Base-by-base conservation (phyloP, 1,140 invertebrate genomes). In the Drosophila setifemur region DNA sequence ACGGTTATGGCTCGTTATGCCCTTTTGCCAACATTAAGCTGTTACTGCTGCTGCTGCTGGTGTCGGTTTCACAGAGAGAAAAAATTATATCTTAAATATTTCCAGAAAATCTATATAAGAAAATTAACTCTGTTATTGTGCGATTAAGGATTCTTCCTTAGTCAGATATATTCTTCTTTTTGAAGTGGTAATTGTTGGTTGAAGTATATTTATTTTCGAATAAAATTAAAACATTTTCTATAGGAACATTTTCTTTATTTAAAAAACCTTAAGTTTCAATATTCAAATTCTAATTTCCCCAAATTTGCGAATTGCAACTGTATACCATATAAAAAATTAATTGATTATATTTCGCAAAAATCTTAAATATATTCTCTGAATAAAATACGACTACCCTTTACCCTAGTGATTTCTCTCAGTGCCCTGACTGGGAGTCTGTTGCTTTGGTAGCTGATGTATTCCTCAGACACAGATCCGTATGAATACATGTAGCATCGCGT, bases 1-100 rank as follows among this genome's bases (percentile, higher is more conserved):
- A 83, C 75, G 68, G 81, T 86, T 86, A 86, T 72, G 81, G 82
- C 81, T 86, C 81, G 81, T 86, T 86, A 86, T 86, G 75, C 72
- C 67, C 67, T 76, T 70, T 72, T 72, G 61, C 71, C 71, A 45
- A 73, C 71, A 73, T 73, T 67, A 73, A 73, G 71, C 67, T 72
- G 69, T 72, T 72, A 72, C 55, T 49, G 29, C 21, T 57, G 19
- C 47, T 71, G 69, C 28, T 60, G 54, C 52, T 6, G 23, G 11
- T 64, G 50, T 53, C 4, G 25, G n/a, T 14, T 6, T 33, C 53
- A 61, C 37, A 43, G 21, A 1, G 2, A 43, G 16, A 31, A 61
- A 52, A 14, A 1, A 1, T 12, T 31, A 5, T 14, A 23, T 12
- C 8, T 2, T 18, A 4, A 2, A 7, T 1, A 4, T 37, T 23